Percentiles rank a stretch among this genome's conserved stretches.
Evolutionary conservation across 2,113 vertebrate genomes (phyloP).

Genomic region (Cairina moschata): DNA sequence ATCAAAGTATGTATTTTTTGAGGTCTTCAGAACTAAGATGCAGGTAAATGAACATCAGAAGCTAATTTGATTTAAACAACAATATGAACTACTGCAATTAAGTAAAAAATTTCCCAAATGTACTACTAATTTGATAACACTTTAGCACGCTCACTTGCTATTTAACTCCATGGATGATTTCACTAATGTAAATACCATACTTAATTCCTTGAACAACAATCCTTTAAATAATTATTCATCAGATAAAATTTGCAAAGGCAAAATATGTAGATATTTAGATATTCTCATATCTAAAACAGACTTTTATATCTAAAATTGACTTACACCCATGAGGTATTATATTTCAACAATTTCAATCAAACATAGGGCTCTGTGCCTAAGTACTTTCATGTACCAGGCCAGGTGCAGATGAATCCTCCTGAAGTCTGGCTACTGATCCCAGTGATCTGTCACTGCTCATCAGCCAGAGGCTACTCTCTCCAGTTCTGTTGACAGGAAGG

Average conservation of each 20-base stretch:
- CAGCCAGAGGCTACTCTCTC: neutral
- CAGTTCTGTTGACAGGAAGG: neutral
- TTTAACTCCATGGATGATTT: neutral
- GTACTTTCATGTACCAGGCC: neutral
- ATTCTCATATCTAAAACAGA: neutral
- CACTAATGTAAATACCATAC: neutral
- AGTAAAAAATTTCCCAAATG: neutral
- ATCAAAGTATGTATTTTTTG: neutral
- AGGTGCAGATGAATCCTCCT: accelerated
- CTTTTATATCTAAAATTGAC: neutral
- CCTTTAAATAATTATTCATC: neutral
- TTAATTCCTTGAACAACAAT: neutral
- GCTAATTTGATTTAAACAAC: neutral
- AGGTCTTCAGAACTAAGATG: neutral
- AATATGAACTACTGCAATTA: neutral
- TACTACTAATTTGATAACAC: neutral
- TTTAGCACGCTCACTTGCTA: neutral
- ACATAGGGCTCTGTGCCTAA: neutral
- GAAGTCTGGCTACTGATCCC: neutral
- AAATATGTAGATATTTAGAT: neutral
- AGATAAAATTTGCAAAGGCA: neutral
- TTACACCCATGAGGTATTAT: neutral
- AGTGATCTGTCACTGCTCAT: neutral
- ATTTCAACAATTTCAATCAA: neutral
- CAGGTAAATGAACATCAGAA: neutral